Percentiles rank a stretch among this genome's conserved stretches.
phyloP scores from a whole-genome alignment of 1,140 invertebrate species.

The Plectus sambesii region DNA sequence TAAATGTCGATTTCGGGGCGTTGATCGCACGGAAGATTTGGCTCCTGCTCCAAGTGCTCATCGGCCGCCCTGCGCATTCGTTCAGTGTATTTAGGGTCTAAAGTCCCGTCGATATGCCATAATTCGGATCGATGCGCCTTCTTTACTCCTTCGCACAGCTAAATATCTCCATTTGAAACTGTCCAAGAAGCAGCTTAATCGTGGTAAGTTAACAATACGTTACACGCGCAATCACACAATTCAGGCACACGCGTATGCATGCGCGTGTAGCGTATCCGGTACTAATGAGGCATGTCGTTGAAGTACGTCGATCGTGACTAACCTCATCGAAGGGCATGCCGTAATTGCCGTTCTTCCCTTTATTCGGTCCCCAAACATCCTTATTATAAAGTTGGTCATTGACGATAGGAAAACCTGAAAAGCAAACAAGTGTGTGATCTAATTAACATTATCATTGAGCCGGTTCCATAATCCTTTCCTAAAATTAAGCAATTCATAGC shows the following conservation, averaged over 20 bases:
- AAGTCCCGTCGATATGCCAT: background rate
- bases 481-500: no score
- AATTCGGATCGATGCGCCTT: background rate
- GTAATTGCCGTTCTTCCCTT: constrained; percentile 79
- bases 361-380: constrained; percentile 72
- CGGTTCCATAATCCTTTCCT: no score
- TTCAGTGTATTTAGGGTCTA: no score
- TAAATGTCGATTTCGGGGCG: constrained; percentile 26
- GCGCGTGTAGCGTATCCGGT: no score
- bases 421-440: constrained; percentile 13
- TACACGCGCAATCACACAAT: background rate
- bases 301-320: constrained; percentile 1
- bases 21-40: constrained; percentile 12
- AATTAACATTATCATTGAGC: no score
- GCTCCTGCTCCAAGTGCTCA: no score
- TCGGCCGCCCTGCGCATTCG: no score
- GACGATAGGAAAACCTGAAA: constrained; percentile 76
- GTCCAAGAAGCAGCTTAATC: background rate
- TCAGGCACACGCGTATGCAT: no score
- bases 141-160: no score
- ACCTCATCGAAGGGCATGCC: constrained; percentile 76
- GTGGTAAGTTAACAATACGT: background rate
- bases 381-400: constrained; percentile 94
- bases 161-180: no score
- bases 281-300: constrained; percentile 5